phyloP scores from a whole-genome alignment of 2,888 invertebrate species.

The Anarsia innoxiella region DNA sequence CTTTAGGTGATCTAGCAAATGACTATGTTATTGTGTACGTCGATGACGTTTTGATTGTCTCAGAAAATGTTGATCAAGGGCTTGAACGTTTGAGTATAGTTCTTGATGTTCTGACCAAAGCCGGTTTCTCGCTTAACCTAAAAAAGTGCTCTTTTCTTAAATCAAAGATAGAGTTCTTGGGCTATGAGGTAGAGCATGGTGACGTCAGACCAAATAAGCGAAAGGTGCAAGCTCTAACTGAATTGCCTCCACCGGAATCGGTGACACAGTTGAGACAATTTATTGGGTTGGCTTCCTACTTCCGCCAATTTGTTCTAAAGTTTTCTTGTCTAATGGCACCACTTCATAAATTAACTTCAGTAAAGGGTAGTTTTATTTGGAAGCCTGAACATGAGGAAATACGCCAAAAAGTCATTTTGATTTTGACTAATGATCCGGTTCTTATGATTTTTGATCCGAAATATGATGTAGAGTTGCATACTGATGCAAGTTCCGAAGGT shows the following conservation, averaged over 20 bases:
- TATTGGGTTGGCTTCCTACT: conserved; percentile 18
- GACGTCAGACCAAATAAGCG: conserved; percentile 14
- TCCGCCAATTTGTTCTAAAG: conserved; percentile 16
- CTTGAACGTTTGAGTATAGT: conserved; percentile 1
- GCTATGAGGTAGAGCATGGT: conserved; percentile 12
- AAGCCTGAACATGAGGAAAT: conserved; percentile 1
- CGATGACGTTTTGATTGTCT: neutral
- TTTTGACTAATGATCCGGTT: conserved; percentile 13
- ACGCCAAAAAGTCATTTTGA: conserved; percentile 3
- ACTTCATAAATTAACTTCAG: conserved; percentile 7
- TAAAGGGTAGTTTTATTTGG: conserved; percentile 13
- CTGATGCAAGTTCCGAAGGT: conserved; percentile 19
- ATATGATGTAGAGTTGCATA: conserved; percentile 17
- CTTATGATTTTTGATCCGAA: conserved; percentile 18
- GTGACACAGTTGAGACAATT: conserved; percentile 17
- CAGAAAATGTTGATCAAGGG: neutral
- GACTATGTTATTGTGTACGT: conserved; percentile 3
- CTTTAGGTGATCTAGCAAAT: conserved; percentile 8
- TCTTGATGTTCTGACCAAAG: conserved; percentile 7
- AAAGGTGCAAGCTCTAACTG: conserved; percentile 16
- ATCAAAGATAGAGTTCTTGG: conserved; percentile 9
- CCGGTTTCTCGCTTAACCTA: conserved; percentile 19
- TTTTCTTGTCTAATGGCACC: conserved; percentile 7
- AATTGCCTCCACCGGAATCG: conserved; percentile 15
- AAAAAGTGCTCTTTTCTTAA: conserved; percentile 22